Base-by-base conservation (phyloP, 2,113 vertebrate species). In the Lepus americanus region DNA sequence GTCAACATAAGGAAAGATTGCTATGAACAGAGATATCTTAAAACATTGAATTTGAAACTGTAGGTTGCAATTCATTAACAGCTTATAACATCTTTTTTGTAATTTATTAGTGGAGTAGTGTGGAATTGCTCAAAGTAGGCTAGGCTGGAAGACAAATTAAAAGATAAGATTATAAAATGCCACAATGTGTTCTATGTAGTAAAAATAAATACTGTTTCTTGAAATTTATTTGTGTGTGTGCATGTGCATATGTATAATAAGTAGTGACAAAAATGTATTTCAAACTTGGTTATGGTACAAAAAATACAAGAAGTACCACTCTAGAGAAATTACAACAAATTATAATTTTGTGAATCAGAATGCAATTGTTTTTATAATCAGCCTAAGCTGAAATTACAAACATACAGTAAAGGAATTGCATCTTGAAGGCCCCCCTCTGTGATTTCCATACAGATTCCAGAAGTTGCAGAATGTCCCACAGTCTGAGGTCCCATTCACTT, bases 161-260 rank as follows among this genome's bases (percentile, higher is more conserved):
- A 89, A 73, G 22, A 79, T 5, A 33, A 76, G 39, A 92, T 74
- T 76, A 74, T 22, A 92, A 44, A 70, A 39, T 67, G 19, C 5
- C 7, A 89, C 2, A 51, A 12, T 36, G 12, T 0, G 66, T 51
- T 92, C 92, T 72, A 63, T 33, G 5, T 51, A 89, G n/a, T 82
- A 89, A 95, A 20, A 72, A 10, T 61, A 93, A 92, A 83, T 73
- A 90, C 36, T 82, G 13, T 70, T 79, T 64, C 10, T 66, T 96
- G 44, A 96, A 70, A 51, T 36, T 44, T 89, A 8, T 76, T 49
- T 69, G 10, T 61, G 7, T 13, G 14, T 61, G 27, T 22, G n/a
- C 64, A 23, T 76, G 27, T 44, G n/a, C 44, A 2, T 6, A 1
- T 36, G 7, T 2, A 4, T 51, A 49, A 29, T 36, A 51, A 12